Base-by-base conservation (phyloP, 2,113 vertebrate species). In the Pao palembangensis region DNA sequence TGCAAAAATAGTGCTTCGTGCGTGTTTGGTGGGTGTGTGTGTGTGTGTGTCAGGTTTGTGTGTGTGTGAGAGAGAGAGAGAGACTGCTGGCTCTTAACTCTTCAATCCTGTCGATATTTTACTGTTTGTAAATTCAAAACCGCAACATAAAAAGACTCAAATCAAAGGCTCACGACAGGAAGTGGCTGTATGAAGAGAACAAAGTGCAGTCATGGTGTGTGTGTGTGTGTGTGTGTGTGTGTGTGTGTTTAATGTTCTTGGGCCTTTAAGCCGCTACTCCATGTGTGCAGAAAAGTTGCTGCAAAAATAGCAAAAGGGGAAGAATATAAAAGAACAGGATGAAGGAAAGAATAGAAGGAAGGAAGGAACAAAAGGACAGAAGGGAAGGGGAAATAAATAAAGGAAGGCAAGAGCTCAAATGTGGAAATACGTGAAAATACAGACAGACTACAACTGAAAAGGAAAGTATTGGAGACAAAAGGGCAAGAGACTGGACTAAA, bases 51-150 rank as follows among this genome's bases (percentile, higher is more conserved):
- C n/a, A n/a, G n/a, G n/a, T n/a, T n/a, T n/a, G 43, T 18, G n/a
- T n/a, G n/a, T n/a, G n/a, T n/a, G n/a, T n/a, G n/a, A 23, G 56
- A 4, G 42, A 18, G 46, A 21, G 11, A 7, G 14, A 17, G 44
- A 2, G 15, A 4, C 13, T 44, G 11, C 6, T 28, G 38, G 5
- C 28, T 52, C 55, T 28, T 15, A 1, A 21, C 51, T 59, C 61
- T 23, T 61, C 25, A 23, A n/a, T 69, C 58, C 41, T 59, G 47
- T 62, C 2, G 34, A 59, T 67, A 67, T 49, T 59, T 49, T 49
- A 52, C 41, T 74, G 67, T 71, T 71, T 67, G 44, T 55, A 57
- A 67, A 64, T 52, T 71, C 52, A 56, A 43, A 61, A 51, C 67
- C 64, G 52, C 67, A 68, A 64, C 57, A 71, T 68, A 52, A 70